phyloP scores from a whole-genome alignment of 2,113 vertebrate species.

The Cathartes aura region DNA sequence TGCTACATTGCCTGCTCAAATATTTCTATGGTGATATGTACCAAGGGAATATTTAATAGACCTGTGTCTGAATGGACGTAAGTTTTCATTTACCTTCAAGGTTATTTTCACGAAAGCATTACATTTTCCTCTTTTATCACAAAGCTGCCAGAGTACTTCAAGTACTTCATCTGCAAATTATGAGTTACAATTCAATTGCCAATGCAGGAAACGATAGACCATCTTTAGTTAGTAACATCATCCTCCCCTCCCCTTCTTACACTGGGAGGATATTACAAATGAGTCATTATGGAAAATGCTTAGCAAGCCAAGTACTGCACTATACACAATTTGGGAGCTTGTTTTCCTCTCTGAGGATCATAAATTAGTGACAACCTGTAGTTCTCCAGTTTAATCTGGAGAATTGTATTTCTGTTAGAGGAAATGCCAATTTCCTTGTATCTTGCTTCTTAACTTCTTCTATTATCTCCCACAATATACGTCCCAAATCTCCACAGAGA shows the following conservation, averaged over 20 bases:
- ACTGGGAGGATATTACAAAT: background rate
- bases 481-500: background rate
- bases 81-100: constrained; percentile 29
- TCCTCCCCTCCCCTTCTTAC: background rate
- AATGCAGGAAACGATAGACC: background rate
- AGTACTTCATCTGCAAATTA: background rate
- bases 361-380: background rate
- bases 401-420: background rate
- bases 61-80: background rate
- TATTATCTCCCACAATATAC: background rate
- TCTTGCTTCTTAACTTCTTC: background rate
- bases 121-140: background rate
- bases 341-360: background rate
- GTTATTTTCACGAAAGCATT: constrained; percentile 7
- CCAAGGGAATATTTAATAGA: background rate
- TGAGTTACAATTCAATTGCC: background rate
- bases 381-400: background rate
- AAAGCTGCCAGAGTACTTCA: background rate
- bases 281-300: background rate
- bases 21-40: background rate
- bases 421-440: background rate
- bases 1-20: background rate
- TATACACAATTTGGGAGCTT: background rate
- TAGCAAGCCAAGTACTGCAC: background rate
- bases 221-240: background rate